Base-by-base conservation (phyloP, 2,888 invertebrate species). In the Bugula neritina region DNA sequence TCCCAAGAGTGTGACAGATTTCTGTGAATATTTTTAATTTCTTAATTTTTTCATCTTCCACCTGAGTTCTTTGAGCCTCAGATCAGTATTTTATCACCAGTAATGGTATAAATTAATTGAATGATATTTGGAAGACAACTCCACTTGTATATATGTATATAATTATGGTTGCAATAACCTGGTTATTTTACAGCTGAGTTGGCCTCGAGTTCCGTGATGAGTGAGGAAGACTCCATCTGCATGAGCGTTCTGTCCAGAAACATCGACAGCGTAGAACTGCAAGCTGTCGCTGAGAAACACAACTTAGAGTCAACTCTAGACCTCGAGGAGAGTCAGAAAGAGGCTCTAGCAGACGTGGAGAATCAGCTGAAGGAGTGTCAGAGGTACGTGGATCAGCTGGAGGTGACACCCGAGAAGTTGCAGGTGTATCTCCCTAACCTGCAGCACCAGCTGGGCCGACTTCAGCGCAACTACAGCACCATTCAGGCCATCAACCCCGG, bases 351-450 rank as follows among this genome's bases (percentile, higher is more conserved):
- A 10, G 63, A 63, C n/a, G 63, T 63, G 5, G 63, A 63, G 63
- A 63, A 31, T 31, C 63, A 63, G n/a, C 63, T 63, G 29, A 63
- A 34, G 34, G 63, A 63, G 17, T 63, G 63, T n/a, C 63, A 63
- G 63, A 63, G 34, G 10, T 63, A 63, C 31, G 63, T 63, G 31
- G 63, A 63, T 31, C 63, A 63, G 31, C 31, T 63, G 31, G 63
- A 63, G 31, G 63, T 63, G 63, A 63, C 63, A 29, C 63, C 63
- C 1, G 63, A 63, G 13, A 63, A 63, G 63, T 31, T 63, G 2
- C 63, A 63, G 63, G 63, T 31, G 31, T 63, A 63, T n/a, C 63
- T 63, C 10, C 63, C 63, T n/a, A 63, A 63, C 63, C 34, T 63
- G 13, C 63, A 63, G 31, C 63, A 63, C n/a, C 63, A 63, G 31